Conservation (phyloP, 2,888 invertebrate genomes). For the Macaria notata region DNA sequence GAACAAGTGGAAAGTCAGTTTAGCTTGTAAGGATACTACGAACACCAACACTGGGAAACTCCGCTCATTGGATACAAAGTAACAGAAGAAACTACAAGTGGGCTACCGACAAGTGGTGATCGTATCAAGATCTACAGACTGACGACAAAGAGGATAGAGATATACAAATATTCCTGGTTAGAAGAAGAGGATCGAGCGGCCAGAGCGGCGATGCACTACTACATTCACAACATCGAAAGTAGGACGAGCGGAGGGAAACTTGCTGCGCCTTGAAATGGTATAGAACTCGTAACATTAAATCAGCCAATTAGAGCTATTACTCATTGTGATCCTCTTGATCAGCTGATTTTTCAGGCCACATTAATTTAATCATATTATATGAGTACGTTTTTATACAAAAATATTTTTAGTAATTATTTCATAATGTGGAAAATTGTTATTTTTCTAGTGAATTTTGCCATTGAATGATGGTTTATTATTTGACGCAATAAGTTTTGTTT, state of each 20-base stretch:
- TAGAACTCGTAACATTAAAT: slow-evolving; percentile 45
- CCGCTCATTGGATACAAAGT: slow-evolving; percentile 72
- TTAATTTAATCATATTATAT: no score
- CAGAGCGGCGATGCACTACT: slow-evolving; percentile 78
- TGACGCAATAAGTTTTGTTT: no score
- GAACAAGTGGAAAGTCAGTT: slow-evolving; percentile 48
- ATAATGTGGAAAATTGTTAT: no score
- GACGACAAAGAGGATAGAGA: slow-evolving; percentile 73
- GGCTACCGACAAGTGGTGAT: slow-evolving; percentile 73
- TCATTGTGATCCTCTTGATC: no score
- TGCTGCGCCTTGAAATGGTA: slow-evolving; percentile 75
- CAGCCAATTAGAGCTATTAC: slow-evolving; percentile 32
- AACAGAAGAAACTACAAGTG: slow-evolving; percentile 78
- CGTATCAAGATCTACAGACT: slow-evolving; percentile 67
- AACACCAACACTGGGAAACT: slow-evolving; percentile 72
- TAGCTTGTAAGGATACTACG: slow-evolving; percentile 64
- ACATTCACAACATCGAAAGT: slow-evolving; percentile 79
- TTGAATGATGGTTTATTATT: no score
- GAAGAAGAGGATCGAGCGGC: slow-evolving; percentile 71
- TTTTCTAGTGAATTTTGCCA: no score
- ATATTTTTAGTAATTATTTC: no score
- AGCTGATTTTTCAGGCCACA: no score
- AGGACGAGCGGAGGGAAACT: slow-evolving; percentile 69
- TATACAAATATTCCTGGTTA: slow-evolving; percentile 66
- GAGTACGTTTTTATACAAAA: no score